Base-by-base conservation (phyloP, 2,113 vertebrate species). In the Poecilia latipinna region DNA sequence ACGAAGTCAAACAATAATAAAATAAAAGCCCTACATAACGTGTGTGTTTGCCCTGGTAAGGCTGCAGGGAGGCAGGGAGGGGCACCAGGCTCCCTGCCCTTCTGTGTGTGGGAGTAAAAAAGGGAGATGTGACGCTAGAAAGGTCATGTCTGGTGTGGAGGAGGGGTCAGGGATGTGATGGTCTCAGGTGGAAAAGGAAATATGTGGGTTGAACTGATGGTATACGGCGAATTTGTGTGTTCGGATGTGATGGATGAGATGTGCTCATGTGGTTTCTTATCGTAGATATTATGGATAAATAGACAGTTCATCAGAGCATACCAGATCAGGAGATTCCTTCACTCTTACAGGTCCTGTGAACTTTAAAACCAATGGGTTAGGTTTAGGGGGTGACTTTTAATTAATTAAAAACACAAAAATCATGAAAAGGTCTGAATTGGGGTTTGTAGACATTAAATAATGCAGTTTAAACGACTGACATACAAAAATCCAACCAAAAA, bases 101-200 rank as follows among this genome's bases (percentile, higher is more conserved):
- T 84, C 84, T 83, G 87, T 82, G 90, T 86, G 88, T 88, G 79
- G 83, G 80, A 88, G 89, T 91, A 39, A 85, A 91, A 82, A 65
- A 79, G 77, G 54, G 60, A 86, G 82, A 88, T 88, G 79, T 89
- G 83, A 88, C 82, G 87, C 86, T 77, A 63, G 65, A 85, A 79
- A 86, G 91, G 90, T 90, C 86, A 61, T 78, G 57, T 84, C 68
- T 88, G 75, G 77, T 88, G 86, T 92, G 84, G 78, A 85, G 84
- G 84, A 89, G 78, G 84, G 90, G 82, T 90, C 80, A 84, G 89
- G 84, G 84, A 70, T 72, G 75, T 85, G 71, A 87, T 86, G 83
- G 92, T 91, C 90, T 90, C 92, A 89, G 88, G 87, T 93, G 90
- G 77, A 83, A 70, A 72, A 86, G 73, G 74, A 86, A 90, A 90